Evolutionary conservation across 2,888 invertebrate genomes (phyloP).

Genomic region (Sipha maydis): DNA sequence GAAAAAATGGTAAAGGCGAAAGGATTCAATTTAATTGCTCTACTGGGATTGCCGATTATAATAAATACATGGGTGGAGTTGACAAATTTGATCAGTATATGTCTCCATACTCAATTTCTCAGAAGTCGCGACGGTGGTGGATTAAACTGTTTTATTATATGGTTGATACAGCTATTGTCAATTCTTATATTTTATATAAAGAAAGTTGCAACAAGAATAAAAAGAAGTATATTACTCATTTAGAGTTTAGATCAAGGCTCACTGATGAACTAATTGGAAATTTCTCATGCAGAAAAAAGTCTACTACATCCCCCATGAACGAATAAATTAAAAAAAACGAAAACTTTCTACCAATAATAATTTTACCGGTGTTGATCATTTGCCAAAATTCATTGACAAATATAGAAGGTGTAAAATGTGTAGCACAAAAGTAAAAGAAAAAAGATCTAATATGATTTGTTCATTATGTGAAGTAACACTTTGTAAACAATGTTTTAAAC

Average conservation of each 20-base stretch:
- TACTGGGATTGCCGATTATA: background rate
- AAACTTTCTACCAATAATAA: slow-evolving; percentile 21
- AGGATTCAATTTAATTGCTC: background rate
- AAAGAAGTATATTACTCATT: background rate
- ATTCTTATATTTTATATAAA: slow-evolving; percentile 23
- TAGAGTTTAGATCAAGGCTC: slow-evolving; percentile 8
- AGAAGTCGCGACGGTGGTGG: background rate
- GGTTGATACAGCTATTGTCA: background rate
- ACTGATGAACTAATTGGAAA: slow-evolving; percentile 21
- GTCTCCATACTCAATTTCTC: background rate
- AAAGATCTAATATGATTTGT: slow-evolving; percentile 42
- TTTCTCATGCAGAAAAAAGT: slow-evolving; percentile 9
- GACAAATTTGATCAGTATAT: background rate
- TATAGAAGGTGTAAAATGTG: slow-evolving; percentile 36
- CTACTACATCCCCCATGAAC: background rate
- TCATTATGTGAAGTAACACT: slow-evolving; percentile 19
- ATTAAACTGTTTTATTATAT: background rate
- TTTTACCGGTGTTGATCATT: slow-evolving; percentile 26
- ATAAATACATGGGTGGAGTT: background rate
- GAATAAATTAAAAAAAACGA: background rate
- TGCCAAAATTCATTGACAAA: slow-evolving; percentile 36
- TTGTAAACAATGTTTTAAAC: slow-evolving; percentile 37
- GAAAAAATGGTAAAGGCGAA: no score
- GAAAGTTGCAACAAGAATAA: slow-evolving; percentile 13
- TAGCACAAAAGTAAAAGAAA: slow-evolving; percentile 41